phyloP scores from a whole-genome alignment of 2,888 invertebrate genomes.

The Polietes domitor region DNA sequence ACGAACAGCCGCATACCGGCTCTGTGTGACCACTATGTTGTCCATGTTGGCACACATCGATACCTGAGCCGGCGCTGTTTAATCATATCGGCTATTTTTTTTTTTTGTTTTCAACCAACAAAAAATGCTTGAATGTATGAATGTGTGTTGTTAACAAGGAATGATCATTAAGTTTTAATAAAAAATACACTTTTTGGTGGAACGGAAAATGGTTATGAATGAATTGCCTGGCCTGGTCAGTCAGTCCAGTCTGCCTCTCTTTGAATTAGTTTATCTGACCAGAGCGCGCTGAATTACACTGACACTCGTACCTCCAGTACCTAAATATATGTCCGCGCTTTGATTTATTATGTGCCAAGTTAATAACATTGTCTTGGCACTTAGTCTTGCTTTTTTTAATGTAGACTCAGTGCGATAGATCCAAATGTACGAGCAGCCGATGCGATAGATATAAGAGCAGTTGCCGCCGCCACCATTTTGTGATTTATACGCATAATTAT shows the following conservation, averaged over 20 bases:
- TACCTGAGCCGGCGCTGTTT: not conserved
- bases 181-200: not conserved
- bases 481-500: slow-evolving; percentile 5
- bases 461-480: not conserved
- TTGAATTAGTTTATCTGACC: slow-evolving; percentile 31
- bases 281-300: not conserved
- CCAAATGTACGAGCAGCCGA: not conserved
- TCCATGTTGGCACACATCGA: not conserved
- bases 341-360: slow-evolving; percentile 66
- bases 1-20: too few relatives aligned
- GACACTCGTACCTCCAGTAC: not conserved
- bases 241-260: not conserved
- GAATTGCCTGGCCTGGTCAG: not conserved
- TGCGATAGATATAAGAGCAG: not conserved
- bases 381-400: not conserved
- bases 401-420: not conserved
- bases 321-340: not conserved
- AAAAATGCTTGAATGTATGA: not conserved
- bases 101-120: not conserved
- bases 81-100: not conserved
- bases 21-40: not conserved
- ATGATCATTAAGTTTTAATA: slow-evolving; percentile 5
- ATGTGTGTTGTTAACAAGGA: not conserved
- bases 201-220: not conserved
- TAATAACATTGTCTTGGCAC: slow-evolving; percentile 57